Evolutionary conservation across 2,113 vertebrate species (phyloP).

Genomic region (Semicossyphus pulcher): DNA sequence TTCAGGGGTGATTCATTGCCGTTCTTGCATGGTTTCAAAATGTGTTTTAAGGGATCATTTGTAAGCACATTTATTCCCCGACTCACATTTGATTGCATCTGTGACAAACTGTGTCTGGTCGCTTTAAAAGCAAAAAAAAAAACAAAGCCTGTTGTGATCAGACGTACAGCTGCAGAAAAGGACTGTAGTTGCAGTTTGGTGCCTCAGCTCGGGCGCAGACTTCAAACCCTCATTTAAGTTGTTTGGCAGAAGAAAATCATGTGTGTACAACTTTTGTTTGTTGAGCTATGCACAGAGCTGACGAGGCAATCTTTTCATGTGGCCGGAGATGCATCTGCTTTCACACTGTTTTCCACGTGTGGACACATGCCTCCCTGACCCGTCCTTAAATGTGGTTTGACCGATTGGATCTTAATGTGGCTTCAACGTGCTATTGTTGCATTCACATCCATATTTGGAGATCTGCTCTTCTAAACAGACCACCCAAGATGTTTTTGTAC

Average conservation of each 20-base stretch:
- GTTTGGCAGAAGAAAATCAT: constrained; percentile 49
- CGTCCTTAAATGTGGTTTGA: constrained; percentile 49
- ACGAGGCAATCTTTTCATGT: constrained; percentile 48
- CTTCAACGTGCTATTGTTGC: constrained; percentile 34
- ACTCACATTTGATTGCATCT: constrained; percentile 3
- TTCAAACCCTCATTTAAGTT: constrained; percentile 50
- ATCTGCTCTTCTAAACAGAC: constrained; percentile 36
- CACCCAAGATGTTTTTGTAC: constrained; percentile 52
- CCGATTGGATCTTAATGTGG: constrained; percentile 53
- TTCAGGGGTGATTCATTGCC: neutral
- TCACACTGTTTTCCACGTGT: constrained; percentile 39
- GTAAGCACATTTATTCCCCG: neutral
- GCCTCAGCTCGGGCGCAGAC: constrained; percentile 14
- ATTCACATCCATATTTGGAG: constrained; percentile 60
- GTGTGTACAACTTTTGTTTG: constrained; percentile 57
- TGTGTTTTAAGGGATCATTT: neutral
- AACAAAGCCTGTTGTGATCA: constrained; percentile 23
- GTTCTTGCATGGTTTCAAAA: neutral
- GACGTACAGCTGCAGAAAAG: constrained; percentile 18
- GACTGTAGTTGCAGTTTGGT: constrained; percentile 5
- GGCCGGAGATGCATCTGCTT: constrained; percentile 49
- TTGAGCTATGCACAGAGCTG: constrained; percentile 35
- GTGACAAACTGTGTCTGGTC: neutral
- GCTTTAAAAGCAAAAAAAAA: too few species aligned
- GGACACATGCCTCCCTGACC: constrained; percentile 49